Percentiles rank a stretch among this genome's conserved stretches.
These are phyloP conservation scores for Ariolimax columbianus DNA, from an alignment of 2,888 invertebrate genomes.

Conservation along the genomic window DNA sequence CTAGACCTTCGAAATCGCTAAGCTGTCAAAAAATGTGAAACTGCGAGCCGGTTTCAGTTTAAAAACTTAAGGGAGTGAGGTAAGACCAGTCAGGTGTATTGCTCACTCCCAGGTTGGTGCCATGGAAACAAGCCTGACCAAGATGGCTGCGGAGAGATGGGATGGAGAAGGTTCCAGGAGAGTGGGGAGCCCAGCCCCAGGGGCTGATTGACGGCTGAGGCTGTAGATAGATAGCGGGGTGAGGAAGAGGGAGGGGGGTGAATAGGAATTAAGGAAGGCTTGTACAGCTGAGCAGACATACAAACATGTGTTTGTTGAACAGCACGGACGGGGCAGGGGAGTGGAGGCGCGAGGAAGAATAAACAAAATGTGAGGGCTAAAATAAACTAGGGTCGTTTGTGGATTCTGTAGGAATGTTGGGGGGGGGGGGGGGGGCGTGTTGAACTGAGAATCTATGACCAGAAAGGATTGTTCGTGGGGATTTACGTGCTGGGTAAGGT, in stretches of 20 bases:
- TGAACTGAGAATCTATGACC: not conserved
- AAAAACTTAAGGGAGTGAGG: not conserved
- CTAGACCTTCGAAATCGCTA: constrained; percentile 1
- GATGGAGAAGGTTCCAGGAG: not conserved
- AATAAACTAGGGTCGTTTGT: not conserved
- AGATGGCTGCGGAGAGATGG: not conserved
- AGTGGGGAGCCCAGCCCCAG: not conserved
- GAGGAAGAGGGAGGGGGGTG: not conserved
- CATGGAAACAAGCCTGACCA: not conserved
- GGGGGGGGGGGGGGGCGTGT: not conserved
- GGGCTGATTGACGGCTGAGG: not conserved
- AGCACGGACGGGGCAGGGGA: not conserved
- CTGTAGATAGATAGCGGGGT: not conserved
- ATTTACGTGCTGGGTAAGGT: no score
- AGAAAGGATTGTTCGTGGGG: not conserved
- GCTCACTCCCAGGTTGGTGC: not conserved
- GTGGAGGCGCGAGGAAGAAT: not conserved
- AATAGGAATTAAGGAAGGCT: not conserved
- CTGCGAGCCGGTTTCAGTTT: not conserved
- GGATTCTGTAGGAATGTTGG: not conserved
- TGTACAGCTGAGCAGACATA: not conserved
- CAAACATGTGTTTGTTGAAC: not conserved
- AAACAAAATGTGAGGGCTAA: not conserved
- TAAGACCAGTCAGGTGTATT: not conserved
- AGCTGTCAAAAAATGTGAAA: not conserved